Evolutionary conservation across 2,797 vertebrate species (phyloP), one percentile per base, ranked within the genome.

Genomic region (Cyprinella venusta): DNA sequence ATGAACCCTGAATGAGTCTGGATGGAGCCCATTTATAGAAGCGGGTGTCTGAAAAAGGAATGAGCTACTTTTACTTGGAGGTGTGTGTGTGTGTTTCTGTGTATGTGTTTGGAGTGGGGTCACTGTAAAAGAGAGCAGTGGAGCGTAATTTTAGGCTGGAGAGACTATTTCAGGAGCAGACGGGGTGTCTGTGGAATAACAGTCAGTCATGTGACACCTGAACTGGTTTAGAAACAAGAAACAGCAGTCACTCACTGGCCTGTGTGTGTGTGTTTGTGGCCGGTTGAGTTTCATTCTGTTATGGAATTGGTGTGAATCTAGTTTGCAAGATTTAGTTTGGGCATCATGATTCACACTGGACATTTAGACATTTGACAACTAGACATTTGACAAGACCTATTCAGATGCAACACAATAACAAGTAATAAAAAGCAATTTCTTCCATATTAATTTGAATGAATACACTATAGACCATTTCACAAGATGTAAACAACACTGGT

Each of bases 61-160:
- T 42, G 81, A 63, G 76, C 89, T 85, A 93, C 86, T 79, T 82
- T 69, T 78, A 52, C 65, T 84, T 24, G 1, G 19, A 76, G 74
- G 84, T 52, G 77, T 68, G 18, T 52, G 77, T 68, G 18, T 80
- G 36, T 80, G 48, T 83, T 83, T 69, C 72, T 76, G 71, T 82
- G 85, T 80, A 67, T 72, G 30, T 81, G 82, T 76, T 81, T 78
- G 83, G 80, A 81, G 84, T 80, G 72, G 84, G n/a, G 82, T 75
- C 84, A 63, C 61, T 68, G 76, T 80, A 79, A 84, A 79, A 78
- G 75, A 67, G 65, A 86, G 64, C 63, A 52, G 56, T 13, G 63
- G 45, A 63, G 61, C 26, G 1, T 81, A 76, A 83, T 85, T 86
- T 86, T 82, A 84, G 80, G 63, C n/a, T 13, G 76, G 30, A 77